Base-by-base conservation (phyloP, 2,113 vertebrate species). In the Microcebus murinus region DNA sequence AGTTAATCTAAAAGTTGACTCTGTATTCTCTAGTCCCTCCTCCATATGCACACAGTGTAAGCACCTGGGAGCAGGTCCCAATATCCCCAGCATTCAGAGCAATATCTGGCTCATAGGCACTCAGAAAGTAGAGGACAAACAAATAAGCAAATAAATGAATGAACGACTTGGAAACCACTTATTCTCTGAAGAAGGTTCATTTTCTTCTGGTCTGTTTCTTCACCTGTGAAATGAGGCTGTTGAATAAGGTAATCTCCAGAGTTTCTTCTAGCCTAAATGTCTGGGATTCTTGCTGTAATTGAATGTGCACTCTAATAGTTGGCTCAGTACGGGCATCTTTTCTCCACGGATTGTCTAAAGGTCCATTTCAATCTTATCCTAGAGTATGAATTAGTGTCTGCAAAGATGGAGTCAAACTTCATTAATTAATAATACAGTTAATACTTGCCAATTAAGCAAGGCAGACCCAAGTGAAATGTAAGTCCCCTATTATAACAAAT, bases 381-480 rank as follows among this genome's bases (percentile, higher is more conserved):
- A 12, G 79, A 93, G 63, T 87, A 68, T 81, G 20, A 73, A 83
- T 89, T 88, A 36, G 0, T 57, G 15, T 23, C 87, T 87, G 31
- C 34, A 80, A 92, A 94, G 79, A 87, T 36, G 83, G n/a, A 81
- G 17, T 73, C 82, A 92, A 83, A 91, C 29, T 89, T 95, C 39
- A 83, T 80, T 27, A 80, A 57, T 63, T 73, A 93, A 84, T 63
- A 84, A 96, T 52, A 87, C 14, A 74, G 50, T 73, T 87, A 67
- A 84, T 23, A 73, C 73, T 89, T 82, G 45, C 74, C 84, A 87
- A 87, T 82, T 86, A 93, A 25, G 55, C 52, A 88, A 84, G 65
- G 9, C 34, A 73, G 23, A 18, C 52, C 50, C 63, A 86, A 96
- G 42, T 65, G 39, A 93, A 94, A 81, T 67, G 6, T 48, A 94